These are phyloP conservation scores for Helleia helle DNA, from an alignment of 2,888 invertebrate species.

Conservation along the genomic window DNA sequence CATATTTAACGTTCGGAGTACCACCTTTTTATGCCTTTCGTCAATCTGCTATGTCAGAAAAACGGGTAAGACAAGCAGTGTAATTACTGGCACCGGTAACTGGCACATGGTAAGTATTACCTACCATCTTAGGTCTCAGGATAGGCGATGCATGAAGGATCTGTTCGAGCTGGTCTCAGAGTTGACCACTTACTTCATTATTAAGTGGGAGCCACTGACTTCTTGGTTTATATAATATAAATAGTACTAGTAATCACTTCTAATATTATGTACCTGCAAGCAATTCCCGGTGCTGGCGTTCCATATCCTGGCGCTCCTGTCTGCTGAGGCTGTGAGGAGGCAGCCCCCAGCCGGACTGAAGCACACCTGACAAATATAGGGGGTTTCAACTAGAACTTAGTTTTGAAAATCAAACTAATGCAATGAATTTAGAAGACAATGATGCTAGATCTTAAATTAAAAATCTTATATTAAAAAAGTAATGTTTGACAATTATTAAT, in stretches of 20 bases:
- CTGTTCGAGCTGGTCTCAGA: too few relatives aligned
- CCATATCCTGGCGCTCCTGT: constrained; percentile 84
- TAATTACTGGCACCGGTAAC: too few relatives aligned
- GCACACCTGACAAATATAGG: constrained; percentile 69
- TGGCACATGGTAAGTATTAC: too few relatives aligned
- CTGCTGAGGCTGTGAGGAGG: constrained; percentile 83
- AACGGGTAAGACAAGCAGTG: too few relatives aligned
- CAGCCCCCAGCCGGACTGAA: constrained; percentile 86
- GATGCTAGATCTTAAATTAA: too few relatives aligned
- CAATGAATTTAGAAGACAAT: background rate
- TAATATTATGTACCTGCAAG: constrained; percentile 67
- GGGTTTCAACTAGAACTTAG: background rate
- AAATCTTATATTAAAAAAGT: too few relatives aligned
- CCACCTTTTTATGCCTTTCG: too few relatives aligned
- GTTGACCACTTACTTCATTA: background rate
- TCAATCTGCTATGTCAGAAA: too few relatives aligned
- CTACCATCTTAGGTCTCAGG: too few relatives aligned
- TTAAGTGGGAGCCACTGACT: constrained; percentile 23
- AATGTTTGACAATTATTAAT: too few relatives aligned
- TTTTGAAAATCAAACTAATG: background rate
- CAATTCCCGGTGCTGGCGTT: constrained; percentile 78
- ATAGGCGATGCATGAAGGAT: too few relatives aligned
- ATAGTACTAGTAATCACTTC: background rate
- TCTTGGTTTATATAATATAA: background rate
- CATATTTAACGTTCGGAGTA: too few relatives aligned